Base-by-base conservation (phyloP, 2,113 vertebrate genomes). In the Axis porcinus region DNA sequence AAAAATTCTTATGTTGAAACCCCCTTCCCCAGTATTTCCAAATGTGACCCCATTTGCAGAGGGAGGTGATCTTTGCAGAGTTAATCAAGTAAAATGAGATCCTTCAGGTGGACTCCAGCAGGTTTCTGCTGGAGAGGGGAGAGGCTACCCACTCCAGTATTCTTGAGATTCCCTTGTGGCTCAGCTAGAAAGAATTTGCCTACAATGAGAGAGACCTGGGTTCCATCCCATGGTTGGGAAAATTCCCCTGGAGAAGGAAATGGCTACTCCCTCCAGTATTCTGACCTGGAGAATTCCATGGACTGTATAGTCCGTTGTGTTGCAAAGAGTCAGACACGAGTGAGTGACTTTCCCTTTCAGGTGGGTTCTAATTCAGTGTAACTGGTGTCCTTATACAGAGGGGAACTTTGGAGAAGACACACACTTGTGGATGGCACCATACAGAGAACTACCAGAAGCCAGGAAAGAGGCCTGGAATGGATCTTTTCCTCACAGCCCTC, bases 341-440 rank as follows among this genome's bases (percentile, higher is more conserved):
- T 40, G 67, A 74, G 19, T 74, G 11, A 25, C 36, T 40, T 74
- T 74, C 67, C 23, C 1, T 0, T 60, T 25, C 25, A 58, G 8
- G 21, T 28, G 30, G 30, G 30, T 57, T 45, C 30, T 50, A 60
- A 47, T 13, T 33, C 55, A 27, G 10, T 19, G 78, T 27, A 74
- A 36, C 21, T 2, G 9, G 19, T n/a, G 54, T 58, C 40, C 40
- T 90, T 90, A 36, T n/a, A 17, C 6, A 60, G 47, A 28, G 89
- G 55, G 43, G 43, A 36, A 23, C 43, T 81, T 91, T 36, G 76
- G 43, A 47, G 43, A 79, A 36, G 74, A 60, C 4, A 50, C 10
- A 5, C 43, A 40, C 21, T 1, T 21, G n/a, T 10, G 4, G 17
- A 1, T 10, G n/a, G 3, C 23, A 27, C 28, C 78, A 21, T 1